phyloP scores from a whole-genome alignment of 2,113 vertebrate species.

The Phodopus roborovskii region DNA sequence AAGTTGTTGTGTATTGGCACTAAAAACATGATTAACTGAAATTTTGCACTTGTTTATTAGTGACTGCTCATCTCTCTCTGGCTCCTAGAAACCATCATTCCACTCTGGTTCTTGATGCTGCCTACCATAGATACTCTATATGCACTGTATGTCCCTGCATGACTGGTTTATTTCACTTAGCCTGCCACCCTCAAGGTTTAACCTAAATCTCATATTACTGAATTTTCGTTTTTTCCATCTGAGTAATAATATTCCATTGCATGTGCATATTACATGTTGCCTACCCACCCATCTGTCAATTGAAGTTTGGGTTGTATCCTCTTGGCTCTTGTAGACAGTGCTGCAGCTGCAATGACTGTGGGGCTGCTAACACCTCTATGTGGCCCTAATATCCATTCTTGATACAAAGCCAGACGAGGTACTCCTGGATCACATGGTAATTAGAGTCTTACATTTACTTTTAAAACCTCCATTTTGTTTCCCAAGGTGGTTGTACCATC shows the following conservation, averaged over 20 bases:
- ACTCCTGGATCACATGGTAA: background rate
- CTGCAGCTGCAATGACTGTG: background rate
- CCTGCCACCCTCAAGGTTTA: background rate
- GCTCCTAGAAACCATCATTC: background rate
- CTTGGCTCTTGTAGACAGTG: background rate
- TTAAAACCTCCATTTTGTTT: background rate
- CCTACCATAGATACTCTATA: background rate
- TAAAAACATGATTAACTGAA: background rate
- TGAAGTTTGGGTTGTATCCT: background rate
- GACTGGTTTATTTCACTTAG: background rate
- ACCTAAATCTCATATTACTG: background rate
- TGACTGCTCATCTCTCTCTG: background rate
- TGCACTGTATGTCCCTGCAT: background rate
- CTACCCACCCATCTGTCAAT: background rate
- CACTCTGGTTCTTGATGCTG: background rate
- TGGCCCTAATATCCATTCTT: background rate
- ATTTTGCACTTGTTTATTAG: background rate
- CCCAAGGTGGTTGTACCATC: background rate
- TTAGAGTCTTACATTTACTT: background rate
- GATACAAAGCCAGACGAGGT: background rate
- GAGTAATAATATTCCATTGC: background rate
- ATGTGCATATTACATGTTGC: background rate
- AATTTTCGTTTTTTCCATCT: background rate
- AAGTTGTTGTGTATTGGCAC: background rate
- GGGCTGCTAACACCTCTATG: background rate